Evolutionary conservation across 2,797 vertebrate species (phyloP).

Genomic region (Microctenopoma lineatum): DNA sequence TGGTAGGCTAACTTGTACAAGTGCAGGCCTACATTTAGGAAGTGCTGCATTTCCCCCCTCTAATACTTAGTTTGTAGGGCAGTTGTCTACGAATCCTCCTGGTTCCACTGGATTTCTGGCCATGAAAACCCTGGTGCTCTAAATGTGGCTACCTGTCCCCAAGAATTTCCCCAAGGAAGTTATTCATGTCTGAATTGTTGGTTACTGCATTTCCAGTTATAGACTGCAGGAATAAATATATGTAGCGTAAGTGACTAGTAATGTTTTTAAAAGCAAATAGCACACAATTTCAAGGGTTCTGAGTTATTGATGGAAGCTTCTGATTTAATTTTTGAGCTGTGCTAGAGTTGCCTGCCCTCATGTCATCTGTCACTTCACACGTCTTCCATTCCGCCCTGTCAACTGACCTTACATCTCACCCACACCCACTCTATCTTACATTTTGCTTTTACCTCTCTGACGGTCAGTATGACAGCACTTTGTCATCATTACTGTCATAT

Average conservation of each 20-base stretch:
- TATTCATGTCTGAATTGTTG: too few relatives aligned
- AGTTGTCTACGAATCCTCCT: too few relatives aligned
- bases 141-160: too few relatives aligned
- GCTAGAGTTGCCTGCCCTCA: conserved; percentile 13
- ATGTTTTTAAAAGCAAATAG: not conserved
- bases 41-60: not conserved
- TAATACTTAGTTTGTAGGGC: too few relatives aligned
- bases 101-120: too few relatives aligned
- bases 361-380: conserved; percentile 16
- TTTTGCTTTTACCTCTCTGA: not conserved
- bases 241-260: not conserved
- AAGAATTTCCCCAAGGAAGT: too few relatives aligned
- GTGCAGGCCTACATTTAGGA: not conserved
- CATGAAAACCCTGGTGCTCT: too few relatives aligned
- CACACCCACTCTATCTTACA: not conserved
- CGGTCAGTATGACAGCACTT: not conserved
- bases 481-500: not conserved
- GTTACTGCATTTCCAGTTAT: too few relatives aligned
- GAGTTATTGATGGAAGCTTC: not conserved
- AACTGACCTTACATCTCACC: conserved; percentile 1
- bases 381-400: conserved; percentile 1
- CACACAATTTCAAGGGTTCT: not conserved
- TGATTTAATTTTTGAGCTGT: conserved; percentile 13
- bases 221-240: not conserved
- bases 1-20: not conserved